Evolutionary conservation across 2,888 invertebrate species (phyloP), one percentile per base, ranked within the genome.

Genomic region (Nomada ferruginata): DNA sequence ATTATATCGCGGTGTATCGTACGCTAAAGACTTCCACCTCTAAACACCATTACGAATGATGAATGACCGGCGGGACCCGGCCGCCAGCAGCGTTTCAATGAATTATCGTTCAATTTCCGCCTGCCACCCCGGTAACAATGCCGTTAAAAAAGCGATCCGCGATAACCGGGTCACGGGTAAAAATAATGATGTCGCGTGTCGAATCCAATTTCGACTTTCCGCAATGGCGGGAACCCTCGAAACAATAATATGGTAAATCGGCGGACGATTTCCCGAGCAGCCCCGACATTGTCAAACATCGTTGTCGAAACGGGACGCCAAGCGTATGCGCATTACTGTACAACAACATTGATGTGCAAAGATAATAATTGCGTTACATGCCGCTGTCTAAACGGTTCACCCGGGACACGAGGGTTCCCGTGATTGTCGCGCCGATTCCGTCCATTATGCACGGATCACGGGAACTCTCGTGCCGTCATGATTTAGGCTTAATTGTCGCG

Each of bases 281-380:
- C 23, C 36, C 15, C 74, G 52, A 74, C 74, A 66, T 15, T 78
- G 75, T 78, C 78, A 23, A 68, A 63, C 61, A 50, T 50, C 68
- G 55, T 78, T 74, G 75, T 63, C 61, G 61, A 42, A 63, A 61
- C 72, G 57, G 26, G 15, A 7, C 60, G 20, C 75, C 29, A n/a
- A n/a, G 36, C 29, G 47, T 20, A 47, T 11, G 4, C 64, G n/a
- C 71, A n/a, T 44, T 50, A 52, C 20, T 59, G 26, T 50, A 20
- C 61, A 68, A 68, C 61, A 63, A 75, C 60, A 61, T 63, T 55
- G 55, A 68, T 42, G 64, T 10, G 64, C 76, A 71, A 76, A 76
- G 76, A 71, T 76, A 71, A 65, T 76, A 71, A 76, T 71, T 76
- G 52, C 71, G 59, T 76, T 65, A 65, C 76, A 65, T 11, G 42